Evolutionary conservation across 2,113 vertebrate genomes (phyloP).

Genomic region (Chauna torquata): DNA sequence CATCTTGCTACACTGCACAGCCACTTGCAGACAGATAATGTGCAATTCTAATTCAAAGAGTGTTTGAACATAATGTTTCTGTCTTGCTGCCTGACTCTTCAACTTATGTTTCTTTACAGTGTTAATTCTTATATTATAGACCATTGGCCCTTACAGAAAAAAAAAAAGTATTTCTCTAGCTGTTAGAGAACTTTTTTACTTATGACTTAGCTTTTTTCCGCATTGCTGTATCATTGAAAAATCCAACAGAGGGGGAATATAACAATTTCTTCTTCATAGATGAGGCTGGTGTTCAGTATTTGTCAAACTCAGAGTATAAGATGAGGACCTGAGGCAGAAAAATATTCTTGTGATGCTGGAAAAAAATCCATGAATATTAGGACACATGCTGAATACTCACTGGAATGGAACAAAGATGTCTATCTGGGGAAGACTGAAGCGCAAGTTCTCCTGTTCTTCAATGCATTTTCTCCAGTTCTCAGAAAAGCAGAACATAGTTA

Average conservation of each 20-base stretch:
- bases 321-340: neutral
- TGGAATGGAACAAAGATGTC: neutral
- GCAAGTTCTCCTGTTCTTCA: neutral
- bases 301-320: neutral
- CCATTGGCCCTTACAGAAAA: neutral
- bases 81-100: conserved; percentile 46
- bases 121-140: conserved; percentile 41
- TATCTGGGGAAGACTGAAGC: neutral
- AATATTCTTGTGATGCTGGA: neutral
- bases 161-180: neutral
- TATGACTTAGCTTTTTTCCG: neutral
- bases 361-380: neutral
- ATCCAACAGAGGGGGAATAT: neutral
- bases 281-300: neutral
- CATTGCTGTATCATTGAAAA: neutral
- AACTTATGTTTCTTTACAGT: neutral
- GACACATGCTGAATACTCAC: neutral
- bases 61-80: conserved; percentile 52
- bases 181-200: neutral
- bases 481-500: neutral
- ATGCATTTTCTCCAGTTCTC: neutral
- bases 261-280: neutral
- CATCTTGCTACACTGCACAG: neutral
- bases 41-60: conserved; percentile 60
- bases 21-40: conserved; percentile 28